These are phyloP conservation scores for Seriola quinqueradiata DNA, from an alignment of 2,113 vertebrate genomes.

Conservation along the genomic window DNA sequence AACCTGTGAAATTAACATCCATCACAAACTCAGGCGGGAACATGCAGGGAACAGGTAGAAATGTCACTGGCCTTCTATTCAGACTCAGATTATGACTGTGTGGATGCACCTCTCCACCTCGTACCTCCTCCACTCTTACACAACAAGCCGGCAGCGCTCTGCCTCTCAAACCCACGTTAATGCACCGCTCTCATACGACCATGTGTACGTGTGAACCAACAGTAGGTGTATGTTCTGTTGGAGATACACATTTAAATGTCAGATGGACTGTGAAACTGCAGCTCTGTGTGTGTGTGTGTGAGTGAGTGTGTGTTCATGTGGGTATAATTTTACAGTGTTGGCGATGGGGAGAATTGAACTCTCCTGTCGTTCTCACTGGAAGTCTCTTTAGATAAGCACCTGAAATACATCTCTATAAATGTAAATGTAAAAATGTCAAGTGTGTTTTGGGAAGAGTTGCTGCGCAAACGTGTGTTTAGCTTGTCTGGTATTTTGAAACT, in stretches of 20 bases:
- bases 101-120: conserved; percentile 37
- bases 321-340: not conserved
- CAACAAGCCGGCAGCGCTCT: conserved; percentile 48
- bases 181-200: conserved; percentile 20
- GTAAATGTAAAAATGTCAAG: conserved; percentile 30
- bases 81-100: conserved; percentile 26
- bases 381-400: conserved; percentile 6
- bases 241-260: conserved; percentile 51
- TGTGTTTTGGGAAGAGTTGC: conserved; percentile 8
- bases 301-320: not conserved
- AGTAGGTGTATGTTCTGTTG: conserved; percentile 50
- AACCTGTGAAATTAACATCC: not conserved
- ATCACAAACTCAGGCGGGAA: not conserved
- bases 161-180: conserved; percentile 62
- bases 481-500: not conserved
- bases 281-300: not conserved
- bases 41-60: conserved; percentile 2
- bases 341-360: not conserved
- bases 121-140: conserved; percentile 68
- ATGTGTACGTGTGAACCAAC: conserved; percentile 15
- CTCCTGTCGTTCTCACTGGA: not conserved
- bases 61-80: conserved; percentile 18
- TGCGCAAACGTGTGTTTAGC: not conserved
- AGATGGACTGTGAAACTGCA: conserved; percentile 37
- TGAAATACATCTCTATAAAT: conserved; percentile 16